These are phyloP conservation scores for Synergus itoensis DNA, from an alignment of 2,888 invertebrate genomes.

Conservation along the genomic window DNA sequence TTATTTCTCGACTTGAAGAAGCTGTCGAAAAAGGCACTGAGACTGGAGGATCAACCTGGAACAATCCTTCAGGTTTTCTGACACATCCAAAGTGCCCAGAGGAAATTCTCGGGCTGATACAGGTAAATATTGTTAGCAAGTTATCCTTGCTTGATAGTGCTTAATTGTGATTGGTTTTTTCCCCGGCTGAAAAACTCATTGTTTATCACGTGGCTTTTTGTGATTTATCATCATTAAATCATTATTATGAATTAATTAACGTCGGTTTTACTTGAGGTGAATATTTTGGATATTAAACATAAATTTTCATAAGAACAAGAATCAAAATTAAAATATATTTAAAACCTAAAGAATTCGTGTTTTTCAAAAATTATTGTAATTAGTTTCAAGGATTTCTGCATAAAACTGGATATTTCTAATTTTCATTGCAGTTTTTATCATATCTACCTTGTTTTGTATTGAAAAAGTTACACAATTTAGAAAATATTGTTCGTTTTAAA, in stretches of 20 bases:
- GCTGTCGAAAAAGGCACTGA: slow-evolving; percentile 79
- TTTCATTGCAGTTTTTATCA: too few species aligned
- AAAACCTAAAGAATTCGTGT: too few species aligned
- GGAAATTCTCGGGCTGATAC: slow-evolving; percentile 79
- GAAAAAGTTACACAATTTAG: too few species aligned
- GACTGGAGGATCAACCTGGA: slow-evolving; percentile 78
- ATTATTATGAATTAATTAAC: not conserved
- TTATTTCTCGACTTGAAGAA: slow-evolving; percentile 85
- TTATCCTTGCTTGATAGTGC: slow-evolving; percentile 8
- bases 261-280: not conserved
- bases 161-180: slow-evolving; percentile 25
- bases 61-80: slow-evolving; percentile 80
- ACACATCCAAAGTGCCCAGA: slow-evolving; percentile 80
- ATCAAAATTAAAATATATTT: too few species aligned
- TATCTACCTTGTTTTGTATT: too few species aligned
- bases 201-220: slow-evolving; percentile 54
- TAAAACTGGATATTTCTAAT: too few species aligned
- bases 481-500: too few species aligned
- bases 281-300: not conserved
- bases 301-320: not conserved
- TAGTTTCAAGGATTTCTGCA: too few species aligned
- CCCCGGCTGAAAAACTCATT: slow-evolving; percentile 11
- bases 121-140: slow-evolving; percentile 53
- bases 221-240: slow-evolving; percentile 20
- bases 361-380: too few species aligned